Percentiles rank a stretch among this genome's conserved stretches.
phyloP scores from a whole-genome alignment of 2,888 invertebrate species.

The Periphyllus acericola region DNA sequence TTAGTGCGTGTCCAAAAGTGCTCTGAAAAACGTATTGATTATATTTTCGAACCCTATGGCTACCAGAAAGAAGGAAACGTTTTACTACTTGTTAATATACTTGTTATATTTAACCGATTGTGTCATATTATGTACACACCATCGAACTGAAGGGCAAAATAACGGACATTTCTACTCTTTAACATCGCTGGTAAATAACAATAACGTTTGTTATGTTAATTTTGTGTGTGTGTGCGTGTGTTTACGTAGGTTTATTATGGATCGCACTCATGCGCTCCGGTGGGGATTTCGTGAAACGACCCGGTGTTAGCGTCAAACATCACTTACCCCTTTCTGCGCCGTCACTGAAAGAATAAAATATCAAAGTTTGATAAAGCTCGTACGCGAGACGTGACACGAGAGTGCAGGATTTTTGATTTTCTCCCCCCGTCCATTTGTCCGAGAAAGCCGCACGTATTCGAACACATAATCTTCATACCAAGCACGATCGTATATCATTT shows the following conservation, averaged over 20 bases:
- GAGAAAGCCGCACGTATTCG: constrained; percentile 19
- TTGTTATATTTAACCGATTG: too few relatives aligned
- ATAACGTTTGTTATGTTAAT: too few relatives aligned
- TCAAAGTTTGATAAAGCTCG: constrained; percentile 8
- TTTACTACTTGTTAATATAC: too few relatives aligned
- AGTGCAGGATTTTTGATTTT: constrained; percentile 35
- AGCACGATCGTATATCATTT: not conserved
- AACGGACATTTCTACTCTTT: too few relatives aligned
- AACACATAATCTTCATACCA: not conserved
- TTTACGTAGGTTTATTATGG: not conserved
- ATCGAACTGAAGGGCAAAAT: too few relatives aligned
- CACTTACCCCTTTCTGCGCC: constrained; percentile 10
- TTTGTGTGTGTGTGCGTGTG: too few relatives aligned
- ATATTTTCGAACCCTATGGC: too few relatives aligned
- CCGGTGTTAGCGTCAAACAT: constrained; percentile 18
- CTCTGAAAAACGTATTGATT: too few relatives aligned
- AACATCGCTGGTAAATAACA: too few relatives aligned
- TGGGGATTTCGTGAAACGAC: constrained; percentile 28
- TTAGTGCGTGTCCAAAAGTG: too few relatives aligned
- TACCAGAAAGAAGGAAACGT: too few relatives aligned
- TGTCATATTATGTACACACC: too few relatives aligned
- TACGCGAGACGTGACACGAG: not conserved
- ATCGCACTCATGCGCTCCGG: not conserved
- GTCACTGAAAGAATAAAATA: constrained; percentile 4
- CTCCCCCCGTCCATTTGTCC: not conserved